Conservation (phyloP, 2,888 invertebrate genomes). For the Mesorhabditis spiculigera region DNA sequence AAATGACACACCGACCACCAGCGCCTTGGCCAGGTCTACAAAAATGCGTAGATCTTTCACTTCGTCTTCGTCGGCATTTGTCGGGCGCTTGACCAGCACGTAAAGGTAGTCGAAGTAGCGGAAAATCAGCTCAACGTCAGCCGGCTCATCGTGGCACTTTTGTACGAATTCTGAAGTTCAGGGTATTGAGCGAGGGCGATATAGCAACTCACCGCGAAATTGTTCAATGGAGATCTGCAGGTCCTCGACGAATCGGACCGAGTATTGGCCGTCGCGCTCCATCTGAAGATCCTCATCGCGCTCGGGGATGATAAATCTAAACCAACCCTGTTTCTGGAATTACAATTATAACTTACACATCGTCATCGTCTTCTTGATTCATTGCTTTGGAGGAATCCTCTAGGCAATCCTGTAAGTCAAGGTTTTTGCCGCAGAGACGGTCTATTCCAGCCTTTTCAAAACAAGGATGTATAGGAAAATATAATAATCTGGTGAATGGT, state of each 20-base stretch:
- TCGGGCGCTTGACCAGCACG: not conserved
- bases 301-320: constrained; percentile 3
- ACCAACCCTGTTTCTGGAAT: not conserved
- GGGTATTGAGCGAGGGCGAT: not conserved
- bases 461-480: no score
- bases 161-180: not conserved
- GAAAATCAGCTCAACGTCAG: not conserved
- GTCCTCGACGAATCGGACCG: not conserved
- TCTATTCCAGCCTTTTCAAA: no score
- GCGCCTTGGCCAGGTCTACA: not conserved
- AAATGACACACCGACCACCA: not conserved
- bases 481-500: no score
- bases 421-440: no score
- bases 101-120: not conserved
- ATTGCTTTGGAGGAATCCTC: no score
- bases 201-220: not conserved
- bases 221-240: constrained; percentile 1
- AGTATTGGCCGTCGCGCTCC: not conserved
- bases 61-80: not conserved
- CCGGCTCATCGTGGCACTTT: not conserved
- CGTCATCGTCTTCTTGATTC: no score
- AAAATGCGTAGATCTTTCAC: not conserved
- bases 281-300: not conserved
- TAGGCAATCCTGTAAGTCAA: no score
- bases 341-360: no score